Conservation (phyloP, 2,797 vertebrate genomes). For the Thalassophryne amazonica region DNA sequence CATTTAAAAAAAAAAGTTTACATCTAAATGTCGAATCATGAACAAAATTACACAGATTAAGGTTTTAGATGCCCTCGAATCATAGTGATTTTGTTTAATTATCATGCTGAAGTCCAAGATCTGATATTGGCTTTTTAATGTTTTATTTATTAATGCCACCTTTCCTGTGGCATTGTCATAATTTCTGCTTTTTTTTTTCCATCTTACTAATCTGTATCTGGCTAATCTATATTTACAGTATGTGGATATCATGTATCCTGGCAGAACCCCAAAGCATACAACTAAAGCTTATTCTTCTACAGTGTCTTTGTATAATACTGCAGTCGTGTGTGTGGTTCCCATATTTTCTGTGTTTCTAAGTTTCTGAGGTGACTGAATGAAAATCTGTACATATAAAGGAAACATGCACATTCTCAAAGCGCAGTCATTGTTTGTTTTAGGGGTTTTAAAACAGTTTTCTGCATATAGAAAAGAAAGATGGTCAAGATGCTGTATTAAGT, state of each 20-base stretch:
- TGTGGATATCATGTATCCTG: conserved; percentile 9
- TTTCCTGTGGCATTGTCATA: no score
- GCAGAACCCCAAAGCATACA: conserved; percentile 49
- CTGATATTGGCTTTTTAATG: conserved; percentile 12
- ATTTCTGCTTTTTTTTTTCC: conserved; percentile 2
- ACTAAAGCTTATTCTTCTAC: conserved; percentile 80
- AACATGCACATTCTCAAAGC: conserved; percentile 39
- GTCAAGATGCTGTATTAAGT: not conserved
- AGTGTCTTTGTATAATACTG: conserved; percentile 68
- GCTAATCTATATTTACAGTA: conserved; percentile 12
- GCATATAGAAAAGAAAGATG: not conserved
- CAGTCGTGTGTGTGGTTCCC: conserved; percentile 74
- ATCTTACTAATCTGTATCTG: not conserved
- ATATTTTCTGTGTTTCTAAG: conserved; percentile 78
- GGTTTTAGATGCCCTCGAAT: conserved; percentile 29
- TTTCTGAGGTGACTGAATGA: conserved; percentile 69
- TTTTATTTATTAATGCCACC: not conserved
- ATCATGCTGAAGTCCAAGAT: conserved; percentile 19
- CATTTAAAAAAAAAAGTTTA: no score
- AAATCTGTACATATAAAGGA: conserved; percentile 82
- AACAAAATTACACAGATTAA: conserved; percentile 1
- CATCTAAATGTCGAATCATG: conserved; percentile 23
- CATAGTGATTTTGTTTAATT: conserved; percentile 29
- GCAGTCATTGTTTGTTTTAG: conserved; percentile 36
- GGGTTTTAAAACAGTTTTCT: not conserved